These are phyloP conservation scores for Champsocephalus esox DNA, from an alignment of 2,797 vertebrate species.

Conservation along the genomic window DNA sequence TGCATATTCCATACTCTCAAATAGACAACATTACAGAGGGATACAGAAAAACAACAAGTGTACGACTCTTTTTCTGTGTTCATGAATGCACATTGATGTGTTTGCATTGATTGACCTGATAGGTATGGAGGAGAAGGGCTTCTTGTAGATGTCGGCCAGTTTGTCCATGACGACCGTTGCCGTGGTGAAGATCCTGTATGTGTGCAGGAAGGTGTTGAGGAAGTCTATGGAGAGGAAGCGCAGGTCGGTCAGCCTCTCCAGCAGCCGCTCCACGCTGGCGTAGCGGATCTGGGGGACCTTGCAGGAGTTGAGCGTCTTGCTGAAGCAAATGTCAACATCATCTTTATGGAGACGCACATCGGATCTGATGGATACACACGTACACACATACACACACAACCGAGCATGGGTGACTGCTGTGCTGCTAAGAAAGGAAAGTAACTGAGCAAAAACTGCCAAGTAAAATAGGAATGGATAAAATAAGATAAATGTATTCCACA, in stretches of 20 bases:
- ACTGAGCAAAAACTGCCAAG: conserved; percentile 55
- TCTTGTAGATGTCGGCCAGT: conserved; percentile 96
- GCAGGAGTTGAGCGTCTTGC: conserved; percentile 99
- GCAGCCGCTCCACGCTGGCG: conserved; percentile 93
- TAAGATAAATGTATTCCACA: conserved; percentile 39
- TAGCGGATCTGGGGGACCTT: conserved; percentile 99
- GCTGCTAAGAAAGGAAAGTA: conserved; percentile 61
- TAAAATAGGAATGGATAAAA: conserved; percentile 36
- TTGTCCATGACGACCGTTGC: conserved; percentile 94
- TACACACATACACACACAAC: conserved; percentile 68
- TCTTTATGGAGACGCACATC: conserved; percentile 97
- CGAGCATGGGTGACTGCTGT: conserved; percentile 77
- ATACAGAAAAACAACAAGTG: background rate
- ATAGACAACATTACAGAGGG: background rate
- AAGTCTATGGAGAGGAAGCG: conserved; percentile 98
- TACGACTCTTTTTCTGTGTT: conserved; percentile 9
- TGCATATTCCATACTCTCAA: conserved; percentile 8
- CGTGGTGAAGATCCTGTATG: conserved; percentile 96
- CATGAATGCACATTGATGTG: conserved; percentile 17
- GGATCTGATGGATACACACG: conserved; percentile 86
- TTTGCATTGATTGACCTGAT: conserved; percentile 86
- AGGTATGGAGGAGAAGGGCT: conserved; percentile 96
- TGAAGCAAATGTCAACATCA: conserved; percentile 98
- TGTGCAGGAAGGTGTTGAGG: conserved; percentile 98
- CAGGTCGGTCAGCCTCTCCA: conserved; percentile 96